phyloP scores from a whole-genome alignment of 2,888 invertebrate species.

The Arge pagana region DNA sequence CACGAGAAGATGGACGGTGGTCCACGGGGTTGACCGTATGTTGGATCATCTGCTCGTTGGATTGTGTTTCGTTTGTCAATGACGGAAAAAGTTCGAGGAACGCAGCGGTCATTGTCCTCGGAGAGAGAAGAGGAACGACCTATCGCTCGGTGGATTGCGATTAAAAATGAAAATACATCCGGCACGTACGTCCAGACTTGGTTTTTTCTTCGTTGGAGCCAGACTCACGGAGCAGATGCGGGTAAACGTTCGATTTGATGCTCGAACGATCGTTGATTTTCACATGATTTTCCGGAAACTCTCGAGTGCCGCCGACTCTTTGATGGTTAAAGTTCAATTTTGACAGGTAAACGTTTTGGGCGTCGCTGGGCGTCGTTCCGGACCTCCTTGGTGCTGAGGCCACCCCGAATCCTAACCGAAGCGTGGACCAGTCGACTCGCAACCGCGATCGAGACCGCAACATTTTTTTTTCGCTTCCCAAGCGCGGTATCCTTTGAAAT shows the following conservation, averaged over 20 bases:
- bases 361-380: slow-evolving; percentile 13
- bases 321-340: slow-evolving; percentile 14
- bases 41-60: slow-evolving; percentile 34
- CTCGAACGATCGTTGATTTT: slow-evolving; percentile 8
- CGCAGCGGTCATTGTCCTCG: neutral
- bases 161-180: neutral
- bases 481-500: slow-evolving; percentile 41
- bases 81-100: slow-evolving; percentile 28
- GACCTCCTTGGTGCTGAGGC: slow-evolving; percentile 16
- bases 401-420: slow-evolving; percentile 11
- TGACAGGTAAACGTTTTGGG: slow-evolving; percentile 19
- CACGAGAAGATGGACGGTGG: slow-evolving; percentile 31
- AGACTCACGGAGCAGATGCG: neutral
- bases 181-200: neutral
- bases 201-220: neutral
- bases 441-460: slow-evolving; percentile 10
- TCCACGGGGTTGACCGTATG: slow-evolving; percentile 17
- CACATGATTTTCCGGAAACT: slow-evolving; percentile 18
- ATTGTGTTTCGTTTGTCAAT: slow-evolving; percentile 29
- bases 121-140: neutral
- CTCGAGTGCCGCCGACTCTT: slow-evolving; percentile 14
- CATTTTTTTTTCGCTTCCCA: no score
- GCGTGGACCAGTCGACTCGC: slow-evolving; percentile 17
- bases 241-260: neutral
- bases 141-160: neutral